A percentile compares a stretch with the other conserved stretches of the same genome.
These are phyloP conservation scores for Phymorhynchus buccinoides DNA, from an alignment of 1,140 invertebrate genomes.

Conservation along the genomic window DNA sequence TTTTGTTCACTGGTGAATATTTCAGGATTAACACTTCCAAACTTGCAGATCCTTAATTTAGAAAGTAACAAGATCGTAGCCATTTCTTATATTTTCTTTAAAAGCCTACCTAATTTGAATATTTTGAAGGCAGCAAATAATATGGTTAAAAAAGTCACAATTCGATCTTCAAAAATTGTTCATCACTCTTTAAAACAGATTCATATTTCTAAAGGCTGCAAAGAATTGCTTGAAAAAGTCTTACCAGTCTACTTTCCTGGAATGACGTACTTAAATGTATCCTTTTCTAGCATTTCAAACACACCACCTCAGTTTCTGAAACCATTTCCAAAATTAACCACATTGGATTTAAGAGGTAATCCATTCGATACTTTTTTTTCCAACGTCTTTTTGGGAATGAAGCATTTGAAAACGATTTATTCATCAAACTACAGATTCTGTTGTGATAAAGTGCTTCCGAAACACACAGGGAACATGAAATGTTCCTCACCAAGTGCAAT, in stretches of 20 bases:
- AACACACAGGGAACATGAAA: background rate
- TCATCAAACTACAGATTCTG: background rate
- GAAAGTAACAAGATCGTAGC: background rate
- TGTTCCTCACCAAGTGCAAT: background rate
- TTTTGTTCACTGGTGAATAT: background rate
- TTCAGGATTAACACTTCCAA: background rate
- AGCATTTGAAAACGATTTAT: background rate
- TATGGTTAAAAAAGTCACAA: background rate
- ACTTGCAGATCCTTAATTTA: slow-evolving; percentile 27
- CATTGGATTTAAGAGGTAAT: background rate
- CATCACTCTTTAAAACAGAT: background rate
- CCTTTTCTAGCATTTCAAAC: background rate
- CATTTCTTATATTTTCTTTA: slow-evolving; percentile 13
- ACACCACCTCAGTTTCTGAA: background rate
- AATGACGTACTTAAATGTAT: background rate
- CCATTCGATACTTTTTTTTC: background rate
- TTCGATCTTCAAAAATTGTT: background rate
- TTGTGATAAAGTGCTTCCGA: background rate
- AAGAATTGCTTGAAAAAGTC: background rate
- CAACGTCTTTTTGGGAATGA: background rate
- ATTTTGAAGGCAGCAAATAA: background rate
- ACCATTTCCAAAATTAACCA: background rate
- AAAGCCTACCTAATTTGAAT: background rate
- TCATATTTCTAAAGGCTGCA: background rate
- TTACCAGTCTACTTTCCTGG: background rate